phyloP scores from a whole-genome alignment of 2,888 invertebrate species.

The Alsophila aescularia region DNA sequence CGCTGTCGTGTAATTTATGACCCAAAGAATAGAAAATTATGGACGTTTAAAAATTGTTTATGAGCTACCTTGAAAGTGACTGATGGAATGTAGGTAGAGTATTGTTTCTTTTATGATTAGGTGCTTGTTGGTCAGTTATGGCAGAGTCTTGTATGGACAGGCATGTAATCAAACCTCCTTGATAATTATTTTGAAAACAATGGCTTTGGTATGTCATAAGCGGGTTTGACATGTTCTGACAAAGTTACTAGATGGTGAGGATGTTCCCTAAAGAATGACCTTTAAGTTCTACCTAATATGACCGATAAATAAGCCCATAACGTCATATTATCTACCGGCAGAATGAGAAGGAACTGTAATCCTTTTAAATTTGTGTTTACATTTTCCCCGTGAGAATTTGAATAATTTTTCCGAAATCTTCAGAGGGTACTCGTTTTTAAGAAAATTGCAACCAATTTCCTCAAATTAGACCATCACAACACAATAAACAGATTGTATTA shows the following conservation, averaged over 20 bases:
- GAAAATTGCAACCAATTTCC: neutral
- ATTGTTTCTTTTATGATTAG: constrained; percentile 21
- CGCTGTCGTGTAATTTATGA: constrained; percentile 6
- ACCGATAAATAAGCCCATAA: no score
- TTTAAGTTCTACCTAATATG: no score
- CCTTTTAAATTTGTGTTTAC: no score
- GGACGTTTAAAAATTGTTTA: constrained; percentile 6
- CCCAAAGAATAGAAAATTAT: constrained; percentile 16
- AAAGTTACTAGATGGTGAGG: no score
- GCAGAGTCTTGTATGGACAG: neutral
- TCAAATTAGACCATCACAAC: neutral
- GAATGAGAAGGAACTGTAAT: no score
- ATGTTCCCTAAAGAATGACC: no score
- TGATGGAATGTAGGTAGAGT: constrained; percentile 3
- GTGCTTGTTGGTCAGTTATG: constrained; percentile 14
- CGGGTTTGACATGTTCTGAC: neutral
- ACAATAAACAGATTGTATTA: neutral
- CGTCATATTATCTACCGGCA: no score
- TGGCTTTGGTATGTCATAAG: constrained; percentile 4
- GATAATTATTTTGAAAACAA: constrained; percentile 16
- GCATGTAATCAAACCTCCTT: neutral
- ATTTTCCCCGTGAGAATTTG: no score
- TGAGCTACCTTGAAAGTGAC: constrained; percentile 25
- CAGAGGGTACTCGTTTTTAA: no score
- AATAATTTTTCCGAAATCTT: no score